Percentiles rank a stretch among this genome's conserved stretches.
These are phyloP conservation scores for Cyrtodaria siliqua DNA, from an alignment of 2,888 invertebrate species.

Conservation along the genomic window DNA sequence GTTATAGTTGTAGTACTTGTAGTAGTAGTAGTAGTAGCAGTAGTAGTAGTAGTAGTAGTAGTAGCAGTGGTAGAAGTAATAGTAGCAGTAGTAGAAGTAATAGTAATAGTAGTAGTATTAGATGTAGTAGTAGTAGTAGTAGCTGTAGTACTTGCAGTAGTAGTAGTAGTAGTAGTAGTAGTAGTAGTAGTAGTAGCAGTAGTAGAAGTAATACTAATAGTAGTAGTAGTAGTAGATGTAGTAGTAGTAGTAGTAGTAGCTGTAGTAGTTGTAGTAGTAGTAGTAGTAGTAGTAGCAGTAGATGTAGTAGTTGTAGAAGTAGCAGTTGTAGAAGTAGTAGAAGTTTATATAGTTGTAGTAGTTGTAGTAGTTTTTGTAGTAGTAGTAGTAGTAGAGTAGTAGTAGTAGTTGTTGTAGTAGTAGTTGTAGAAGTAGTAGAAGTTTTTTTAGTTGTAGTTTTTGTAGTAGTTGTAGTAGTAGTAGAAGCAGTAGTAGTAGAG, in stretches of 20 bases:
- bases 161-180: constrained; percentile 10
- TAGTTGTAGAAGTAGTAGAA: not conserved
- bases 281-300: constrained; percentile 5
- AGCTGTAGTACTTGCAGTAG: not conserved
- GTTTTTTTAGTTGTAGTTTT: not conserved
- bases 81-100: not conserved
- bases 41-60: too few species aligned
- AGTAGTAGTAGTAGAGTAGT: not conserved
- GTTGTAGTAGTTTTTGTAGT: not conserved
- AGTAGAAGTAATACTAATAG: constrained; percentile 1
- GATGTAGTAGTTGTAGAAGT: too few species aligned
- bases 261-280: constrained; percentile 1
- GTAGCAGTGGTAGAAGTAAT: too few species aligned
- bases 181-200: constrained; percentile 7
- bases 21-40: too few species aligned
- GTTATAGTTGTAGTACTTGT: too few species aligned
- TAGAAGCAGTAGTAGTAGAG: not conserved
- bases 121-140: constrained; percentile 1
- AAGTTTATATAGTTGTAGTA: too few species aligned
- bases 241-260: constrained; percentile 2
- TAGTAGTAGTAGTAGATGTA: constrained; percentile 4
- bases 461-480: not conserved
- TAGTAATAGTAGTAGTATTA: not conserved
- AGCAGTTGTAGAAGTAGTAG: too few species aligned
- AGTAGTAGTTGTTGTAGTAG: not conserved